Conservation (phyloP, 2,797 vertebrate genomes). For the Microctenopoma lineatum region DNA sequence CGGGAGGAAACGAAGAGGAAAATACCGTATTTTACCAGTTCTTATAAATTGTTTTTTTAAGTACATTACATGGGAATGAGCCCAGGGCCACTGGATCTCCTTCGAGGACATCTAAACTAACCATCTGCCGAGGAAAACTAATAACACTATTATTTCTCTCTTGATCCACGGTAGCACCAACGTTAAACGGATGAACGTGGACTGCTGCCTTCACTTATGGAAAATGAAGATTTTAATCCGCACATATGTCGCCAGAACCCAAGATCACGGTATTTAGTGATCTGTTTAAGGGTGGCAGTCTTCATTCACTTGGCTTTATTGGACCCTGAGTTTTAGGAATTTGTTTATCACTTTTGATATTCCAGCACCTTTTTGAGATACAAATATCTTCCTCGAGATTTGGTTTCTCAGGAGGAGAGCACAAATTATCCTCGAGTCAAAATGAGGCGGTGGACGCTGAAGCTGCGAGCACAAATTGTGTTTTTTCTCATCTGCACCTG, state of each 20-base stretch:
- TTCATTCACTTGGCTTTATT: conserved; percentile 45
- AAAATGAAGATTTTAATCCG: conserved; percentile 79
- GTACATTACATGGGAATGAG: conserved; percentile 57
- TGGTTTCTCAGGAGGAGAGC: conserved; percentile 48
- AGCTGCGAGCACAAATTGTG: conserved; percentile 75
- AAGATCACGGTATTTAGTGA: conserved; percentile 79
- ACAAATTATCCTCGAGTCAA: conserved; percentile 64
- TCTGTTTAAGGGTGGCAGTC: conserved; percentile 52
- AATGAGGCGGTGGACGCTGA: conserved; percentile 79
- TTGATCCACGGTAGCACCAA: conserved; percentile 40
- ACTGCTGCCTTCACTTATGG: conserved; percentile 73
- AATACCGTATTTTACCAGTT: conserved; percentile 7
- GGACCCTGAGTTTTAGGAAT: conserved; percentile 29
- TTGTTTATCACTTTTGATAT: conserved; percentile 39
- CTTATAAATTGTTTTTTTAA: conserved; percentile 13
- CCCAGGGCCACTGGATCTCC: conserved; percentile 58
- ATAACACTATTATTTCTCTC: conserved; percentile 32
- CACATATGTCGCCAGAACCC: conserved; percentile 72
- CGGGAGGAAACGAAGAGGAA: conserved; percentile 24
- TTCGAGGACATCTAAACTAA: conserved; percentile 61
- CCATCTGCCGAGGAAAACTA: conserved; percentile 45
- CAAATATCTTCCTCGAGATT: conserved; percentile 38
- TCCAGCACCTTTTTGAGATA: conserved; percentile 26
- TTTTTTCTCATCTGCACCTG: conserved; percentile 80
- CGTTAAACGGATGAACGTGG: conserved; percentile 72